A percentile compares a stretch with the other conserved stretches of the same genome.
phyloP scores from a whole-genome alignment of 2,888 invertebrate species.

The Dascillus cervinus region DNA sequence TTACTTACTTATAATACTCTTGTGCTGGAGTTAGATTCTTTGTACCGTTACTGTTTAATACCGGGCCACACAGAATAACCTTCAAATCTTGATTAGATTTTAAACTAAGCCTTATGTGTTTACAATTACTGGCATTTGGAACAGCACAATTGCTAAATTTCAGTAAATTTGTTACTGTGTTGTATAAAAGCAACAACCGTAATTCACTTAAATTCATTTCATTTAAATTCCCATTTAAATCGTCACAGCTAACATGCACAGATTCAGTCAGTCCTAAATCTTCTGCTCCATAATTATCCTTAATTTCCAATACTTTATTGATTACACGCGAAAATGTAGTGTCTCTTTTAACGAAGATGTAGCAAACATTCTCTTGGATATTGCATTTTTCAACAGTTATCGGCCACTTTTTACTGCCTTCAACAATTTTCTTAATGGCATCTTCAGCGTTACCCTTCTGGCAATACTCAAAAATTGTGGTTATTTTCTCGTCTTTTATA shows the following conservation, averaged over 20 bases:
- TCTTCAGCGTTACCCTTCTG: background rate
- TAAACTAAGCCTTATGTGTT: conserved; percentile 32
- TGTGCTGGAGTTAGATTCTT: conserved; percentile 48
- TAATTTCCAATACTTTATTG: conserved; percentile 24
- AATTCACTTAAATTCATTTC: conserved; percentile 34
- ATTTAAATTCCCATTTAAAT: conserved; percentile 27
- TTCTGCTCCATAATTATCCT: conserved; percentile 29
- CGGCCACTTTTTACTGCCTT: conserved; percentile 44
- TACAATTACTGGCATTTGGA: conserved; percentile 31
- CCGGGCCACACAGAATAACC: conserved; percentile 50
- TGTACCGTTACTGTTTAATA: conserved; percentile 49
- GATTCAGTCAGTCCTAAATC: conserved; percentile 6
- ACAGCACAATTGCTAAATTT: conserved; percentile 33
- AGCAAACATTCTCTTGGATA: conserved; percentile 43
- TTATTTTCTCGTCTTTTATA: background rate
- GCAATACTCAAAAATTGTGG: background rate
- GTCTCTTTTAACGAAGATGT: conserved; percentile 48
- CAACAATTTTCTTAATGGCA: conserved; percentile 28
- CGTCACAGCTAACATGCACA: conserved; percentile 23
- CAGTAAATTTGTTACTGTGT: conserved; percentile 37
- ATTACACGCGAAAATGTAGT: conserved; percentile 30
- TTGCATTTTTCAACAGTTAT: conserved; percentile 41
- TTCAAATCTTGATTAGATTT: conserved; percentile 40
- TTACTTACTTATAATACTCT: conserved; percentile 46
- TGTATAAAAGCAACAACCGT: conserved; percentile 36